Conservation (phyloP, 2,888 invertebrate genomes). For the Nipponacmea schrenckii region DNA sequence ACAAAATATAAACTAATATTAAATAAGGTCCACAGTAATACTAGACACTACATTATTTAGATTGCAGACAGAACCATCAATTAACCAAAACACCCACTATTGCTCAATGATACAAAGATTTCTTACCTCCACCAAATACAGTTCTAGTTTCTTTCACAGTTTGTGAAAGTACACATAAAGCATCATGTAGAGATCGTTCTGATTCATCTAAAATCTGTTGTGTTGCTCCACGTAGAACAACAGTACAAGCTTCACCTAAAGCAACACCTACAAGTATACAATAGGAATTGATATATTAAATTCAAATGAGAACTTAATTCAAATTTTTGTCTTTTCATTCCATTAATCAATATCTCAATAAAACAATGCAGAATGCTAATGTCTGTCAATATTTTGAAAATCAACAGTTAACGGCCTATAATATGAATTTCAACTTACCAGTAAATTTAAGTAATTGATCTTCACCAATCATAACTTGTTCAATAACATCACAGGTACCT, state of each 20-base stretch:
- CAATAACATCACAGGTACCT: slow-evolving; percentile 93
- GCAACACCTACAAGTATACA: slow-evolving; percentile 75
- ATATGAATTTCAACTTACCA: slow-evolving; percentile 66
- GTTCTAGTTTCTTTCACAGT: slow-evolving; percentile 93
- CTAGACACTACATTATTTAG: no score
- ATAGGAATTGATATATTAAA: neutral
- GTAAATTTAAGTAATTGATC: slow-evolving; percentile 94
- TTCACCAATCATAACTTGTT: slow-evolving; percentile 98
- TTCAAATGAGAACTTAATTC: neutral
- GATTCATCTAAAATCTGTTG: slow-evolving; percentile 99
- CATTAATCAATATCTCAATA: no score
- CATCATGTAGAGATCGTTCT: slow-evolving; percentile 97
- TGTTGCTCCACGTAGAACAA: slow-evolving; percentile 96
- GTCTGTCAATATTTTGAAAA: no score
- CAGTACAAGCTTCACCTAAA: slow-evolving; percentile 95
- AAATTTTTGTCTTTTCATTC: neutral
- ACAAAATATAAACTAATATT: neutral
- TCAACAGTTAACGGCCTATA: neutral
- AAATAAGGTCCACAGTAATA: no score
- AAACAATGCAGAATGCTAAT: no score
- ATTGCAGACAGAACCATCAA: no score
- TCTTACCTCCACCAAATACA: slow-evolving; percentile 87
- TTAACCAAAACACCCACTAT: no score
- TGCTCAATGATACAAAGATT: neutral
- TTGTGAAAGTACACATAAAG: slow-evolving; percentile 93